Percentiles rank a stretch among this genome's conserved stretches.
These are phyloP conservation scores for Chelon auratus DNA, from an alignment of 2,797 vertebrate species.

Conservation along the genomic window DNA sequence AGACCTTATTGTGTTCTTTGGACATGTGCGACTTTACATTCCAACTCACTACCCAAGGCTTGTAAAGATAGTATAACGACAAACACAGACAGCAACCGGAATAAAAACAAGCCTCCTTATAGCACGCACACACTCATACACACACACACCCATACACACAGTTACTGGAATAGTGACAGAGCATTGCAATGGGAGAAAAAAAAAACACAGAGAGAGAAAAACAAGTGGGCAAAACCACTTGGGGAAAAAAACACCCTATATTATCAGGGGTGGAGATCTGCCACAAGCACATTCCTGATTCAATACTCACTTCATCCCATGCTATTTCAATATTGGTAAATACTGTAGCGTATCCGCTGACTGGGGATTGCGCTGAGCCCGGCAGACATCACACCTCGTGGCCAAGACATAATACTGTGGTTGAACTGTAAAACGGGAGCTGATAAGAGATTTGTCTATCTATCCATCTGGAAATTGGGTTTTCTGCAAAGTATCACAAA, in stretches of 20 bases:
- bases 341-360: slow-evolving; percentile 63
- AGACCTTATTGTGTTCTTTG: slow-evolving; percentile 69
- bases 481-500: neutral
- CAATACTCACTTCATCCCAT: slow-evolving; percentile 75
- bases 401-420: slow-evolving; percentile 65
- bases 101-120: slow-evolving; percentile 76
- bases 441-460: slow-evolving; percentile 2
- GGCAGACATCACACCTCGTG: slow-evolving; percentile 69
- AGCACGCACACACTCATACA: slow-evolving; percentile 25
- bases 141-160: slow-evolving; percentile 40
- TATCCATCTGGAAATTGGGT: neutral
- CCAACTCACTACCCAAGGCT: slow-evolving; percentile 67
- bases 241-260: slow-evolving; percentile 77
- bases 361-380: slow-evolving; percentile 46
- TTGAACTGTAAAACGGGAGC: slow-evolving; percentile 34
- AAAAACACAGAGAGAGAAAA: slow-evolving; percentile 60
- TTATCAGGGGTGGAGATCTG: slow-evolving; percentile 83
- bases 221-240: slow-evolving; percentile 80
- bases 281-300: slow-evolving; percentile 78
- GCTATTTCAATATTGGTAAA: slow-evolving; percentile 81
- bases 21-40: slow-evolving; percentile 77
- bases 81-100: slow-evolving; percentile 76
- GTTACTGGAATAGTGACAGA: slow-evolving; percentile 82
- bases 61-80: slow-evolving; percentile 79
- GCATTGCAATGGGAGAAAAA: slow-evolving; percentile 64